Evolutionary conservation across 2,113 vertebrate species (phyloP), one percentile per base, ranked within the genome.

Genomic region (Bos javanicus): DNA sequence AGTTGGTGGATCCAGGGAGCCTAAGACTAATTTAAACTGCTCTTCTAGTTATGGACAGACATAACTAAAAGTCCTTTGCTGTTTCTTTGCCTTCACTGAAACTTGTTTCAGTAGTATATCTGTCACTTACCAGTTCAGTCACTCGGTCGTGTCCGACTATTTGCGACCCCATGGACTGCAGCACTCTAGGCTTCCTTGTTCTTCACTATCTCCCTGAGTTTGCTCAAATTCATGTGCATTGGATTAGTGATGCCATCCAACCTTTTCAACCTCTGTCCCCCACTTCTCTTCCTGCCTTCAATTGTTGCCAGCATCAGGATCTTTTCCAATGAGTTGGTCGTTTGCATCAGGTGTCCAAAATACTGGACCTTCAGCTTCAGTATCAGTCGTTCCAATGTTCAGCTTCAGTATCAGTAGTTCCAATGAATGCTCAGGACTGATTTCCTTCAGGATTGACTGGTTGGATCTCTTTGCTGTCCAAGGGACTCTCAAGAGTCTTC

Each of bases 121-220:
- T 80, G 56, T 78, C 62, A 39, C 6, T 97, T 84, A 39, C 6
- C 67, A 25, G 67, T 74, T 74, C n/a, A 74, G 67, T 71, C 2
- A 0, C 36, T 74, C 67, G 7, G 36, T 39, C 0, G 0, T 25
- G 11, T 74, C 21, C 2, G 5, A 19, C 10, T 74, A 0, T 71
- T 12, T 39, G 67, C 0, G 2, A 74, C 21, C 21, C n/a, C 11
- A 39, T 39, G 36, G 19, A 39, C 67, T 39, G 36, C 21, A 39
- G 19, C n/a, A 39, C 5, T 71, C 19, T 2, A 71, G 67, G n/a
- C 10, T 71, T 71, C 19, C 19, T 5, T 12, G 19, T 71, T n/a
- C 64, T 36, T 36, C 64, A 36, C 17, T 21, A 11, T 71, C n/a
- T 71, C n/a, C 64, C n/a, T 71, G 64, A 36, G 64, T 71, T 71